Conservation (phyloP, 1,140 invertebrate species). For the Paraescarpia echinospica region DNA sequence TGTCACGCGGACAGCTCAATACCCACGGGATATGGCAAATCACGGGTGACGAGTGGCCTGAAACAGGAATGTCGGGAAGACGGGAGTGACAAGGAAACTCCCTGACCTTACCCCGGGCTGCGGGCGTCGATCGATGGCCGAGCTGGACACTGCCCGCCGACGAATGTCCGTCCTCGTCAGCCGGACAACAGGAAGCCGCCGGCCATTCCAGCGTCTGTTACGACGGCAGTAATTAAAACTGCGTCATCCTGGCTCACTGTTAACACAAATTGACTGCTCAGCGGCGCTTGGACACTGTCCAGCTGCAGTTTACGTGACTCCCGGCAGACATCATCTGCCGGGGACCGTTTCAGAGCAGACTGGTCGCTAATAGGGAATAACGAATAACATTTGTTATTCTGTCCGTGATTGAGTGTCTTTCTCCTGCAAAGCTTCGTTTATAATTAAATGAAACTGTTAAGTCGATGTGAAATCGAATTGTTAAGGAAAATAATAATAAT, state of each 20-base stretch:
- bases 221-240: neutral
- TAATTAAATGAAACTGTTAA: neutral
- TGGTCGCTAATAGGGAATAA: neutral
- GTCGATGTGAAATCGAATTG: neutral
- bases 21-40: too few relatives aligned
- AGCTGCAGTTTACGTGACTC: neutral
- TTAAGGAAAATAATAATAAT: neutral
- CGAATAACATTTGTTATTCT: neutral
- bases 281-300: neutral
- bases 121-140: neutral
- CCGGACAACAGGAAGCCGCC: neutral
- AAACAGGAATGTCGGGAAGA: neutral
- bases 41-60: neutral
- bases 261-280: neutral
- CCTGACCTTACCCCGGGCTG: neutral
- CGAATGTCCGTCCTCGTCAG: neutral
- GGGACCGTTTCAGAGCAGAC: neutral
- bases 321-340: neutral
- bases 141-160: neutral
- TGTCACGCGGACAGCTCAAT: too few relatives aligned
- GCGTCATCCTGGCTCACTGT: neutral
- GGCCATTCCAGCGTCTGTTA: neutral
- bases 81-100: neutral
- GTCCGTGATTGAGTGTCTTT: neutral
- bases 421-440: neutral